These are phyloP conservation scores for Eulemur mongoz DNA, from an alignment of 2,797 vertebrate genomes.

Conservation along the genomic window DNA sequence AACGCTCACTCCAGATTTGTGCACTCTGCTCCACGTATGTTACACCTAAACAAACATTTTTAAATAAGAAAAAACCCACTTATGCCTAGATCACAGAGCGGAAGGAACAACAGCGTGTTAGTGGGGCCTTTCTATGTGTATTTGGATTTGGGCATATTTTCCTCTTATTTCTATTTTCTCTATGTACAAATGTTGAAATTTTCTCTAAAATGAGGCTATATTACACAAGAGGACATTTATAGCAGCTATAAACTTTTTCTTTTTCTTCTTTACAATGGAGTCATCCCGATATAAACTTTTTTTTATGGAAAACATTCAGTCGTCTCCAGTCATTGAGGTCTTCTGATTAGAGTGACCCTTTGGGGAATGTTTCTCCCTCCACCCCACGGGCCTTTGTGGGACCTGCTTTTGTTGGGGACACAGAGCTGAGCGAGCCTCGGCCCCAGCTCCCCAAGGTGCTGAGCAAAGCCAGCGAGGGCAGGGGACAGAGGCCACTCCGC, in stretches of 20 bases:
- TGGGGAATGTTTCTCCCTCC: neutral
- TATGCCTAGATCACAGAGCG: neutral
- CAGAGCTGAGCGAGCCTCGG: no score
- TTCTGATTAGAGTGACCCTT: neutral
- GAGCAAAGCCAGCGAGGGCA: fast-evolving
- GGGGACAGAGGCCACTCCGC: neutral
- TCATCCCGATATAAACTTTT: neutral
- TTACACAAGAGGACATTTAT: neutral
- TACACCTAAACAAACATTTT: neutral
- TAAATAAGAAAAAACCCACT: neutral
- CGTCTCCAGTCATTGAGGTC: neutral
- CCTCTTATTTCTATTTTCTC: neutral
- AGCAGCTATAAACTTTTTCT: neutral
- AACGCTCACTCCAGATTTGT: neutral
- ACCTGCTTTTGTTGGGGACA: neutral
- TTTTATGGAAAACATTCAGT: neutral
- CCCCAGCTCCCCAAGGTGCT: neutral
- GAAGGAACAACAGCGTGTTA: neutral
- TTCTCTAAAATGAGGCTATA: neutral
- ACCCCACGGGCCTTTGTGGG: neutral
- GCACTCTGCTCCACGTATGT: neutral
- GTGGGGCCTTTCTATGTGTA: neutral
- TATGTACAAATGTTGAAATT: neutral
- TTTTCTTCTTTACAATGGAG: no score
- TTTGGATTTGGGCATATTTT: neutral